A percentile compares a stretch with the other conserved stretches of the same genome.
phyloP scores from a whole-genome alignment of 2,797 vertebrate genomes.

The Glyptemys insculpta region DNA sequence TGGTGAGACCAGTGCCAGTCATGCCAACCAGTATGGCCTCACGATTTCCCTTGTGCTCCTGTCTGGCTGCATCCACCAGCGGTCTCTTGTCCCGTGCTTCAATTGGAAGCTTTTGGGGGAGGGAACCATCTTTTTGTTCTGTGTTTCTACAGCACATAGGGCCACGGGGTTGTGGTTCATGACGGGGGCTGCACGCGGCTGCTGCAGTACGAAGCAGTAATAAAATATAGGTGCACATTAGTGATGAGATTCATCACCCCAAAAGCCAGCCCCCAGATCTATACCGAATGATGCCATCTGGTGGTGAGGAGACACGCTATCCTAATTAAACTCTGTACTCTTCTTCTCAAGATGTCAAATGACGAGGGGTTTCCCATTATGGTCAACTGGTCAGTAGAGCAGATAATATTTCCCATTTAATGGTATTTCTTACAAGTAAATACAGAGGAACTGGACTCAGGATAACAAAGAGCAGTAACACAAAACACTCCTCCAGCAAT shows the following conservation, averaged over 20 bases:
- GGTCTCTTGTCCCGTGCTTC: not conserved
- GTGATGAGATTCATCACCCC: constrained; percentile 18
- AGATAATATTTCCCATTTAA: constrained; percentile 6
- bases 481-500: not conserved
- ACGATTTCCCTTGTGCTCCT: not conserved
- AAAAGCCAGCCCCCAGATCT: constrained; percentile 11
- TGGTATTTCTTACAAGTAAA: not conserved
- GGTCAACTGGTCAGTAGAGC: constrained; percentile 29
- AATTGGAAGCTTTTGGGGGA: not conserved
- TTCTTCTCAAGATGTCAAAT: constrained; percentile 16
- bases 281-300: constrained; percentile 32
- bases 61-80: not conserved
- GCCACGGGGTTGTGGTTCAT: not conserved
- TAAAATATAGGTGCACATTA: not conserved
- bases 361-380: constrained; percentile 14
- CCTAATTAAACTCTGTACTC: constrained; percentile 59
- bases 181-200: not conserved
- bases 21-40: not conserved
- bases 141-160: not conserved
- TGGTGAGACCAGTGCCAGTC: not conserved
- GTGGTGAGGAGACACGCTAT: constrained; percentile 12
- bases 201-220: not conserved
- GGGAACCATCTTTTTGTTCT: not conserved
- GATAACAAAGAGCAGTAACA: not conserved
- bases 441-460: constrained; percentile 41